Conservation (phyloP, 2,797 vertebrate species). For the Scomberomorus guttatus region DNA sequence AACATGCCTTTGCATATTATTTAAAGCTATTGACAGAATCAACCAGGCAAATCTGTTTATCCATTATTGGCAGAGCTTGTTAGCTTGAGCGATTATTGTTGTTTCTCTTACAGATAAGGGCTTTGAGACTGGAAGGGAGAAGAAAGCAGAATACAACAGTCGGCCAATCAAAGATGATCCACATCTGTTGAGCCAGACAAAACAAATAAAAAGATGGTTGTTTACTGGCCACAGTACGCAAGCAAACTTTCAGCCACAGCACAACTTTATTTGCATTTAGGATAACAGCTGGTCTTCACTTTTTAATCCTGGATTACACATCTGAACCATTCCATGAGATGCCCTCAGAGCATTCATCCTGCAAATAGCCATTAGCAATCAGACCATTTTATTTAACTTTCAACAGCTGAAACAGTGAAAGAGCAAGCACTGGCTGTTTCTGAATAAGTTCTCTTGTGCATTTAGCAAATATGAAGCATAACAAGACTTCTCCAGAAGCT, state of each 20-base stretch:
- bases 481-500: background rate
- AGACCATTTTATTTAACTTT: slow-evolving; percentile 7
- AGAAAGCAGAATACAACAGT: background rate
- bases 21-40: background rate
- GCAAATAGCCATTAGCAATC: slow-evolving; percentile 13
- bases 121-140: background rate
- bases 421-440: background rate
- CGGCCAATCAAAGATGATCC: slow-evolving; percentile 9
- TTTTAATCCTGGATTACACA: slow-evolving; percentile 44
- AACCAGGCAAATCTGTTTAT: background rate
- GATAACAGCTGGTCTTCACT: background rate
- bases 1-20: background rate
- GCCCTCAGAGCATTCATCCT: slow-evolving; percentile 27
- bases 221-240: background rate
- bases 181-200: slow-evolving; percentile 14
- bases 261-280: slow-evolving; percentile 28
- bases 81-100: background rate
- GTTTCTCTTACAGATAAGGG: background rate
- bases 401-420: background rate
- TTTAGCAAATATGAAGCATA: background rate
- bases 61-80: background rate
- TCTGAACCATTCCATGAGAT: slow-evolving; percentile 25
- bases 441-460: background rate
- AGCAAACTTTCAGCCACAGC: slow-evolving; percentile 16
- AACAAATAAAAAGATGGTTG: background rate